These are phyloP conservation scores for Tyria jacobaeae DNA, from an alignment of 2,888 invertebrate species.

Conservation along the genomic window DNA sequence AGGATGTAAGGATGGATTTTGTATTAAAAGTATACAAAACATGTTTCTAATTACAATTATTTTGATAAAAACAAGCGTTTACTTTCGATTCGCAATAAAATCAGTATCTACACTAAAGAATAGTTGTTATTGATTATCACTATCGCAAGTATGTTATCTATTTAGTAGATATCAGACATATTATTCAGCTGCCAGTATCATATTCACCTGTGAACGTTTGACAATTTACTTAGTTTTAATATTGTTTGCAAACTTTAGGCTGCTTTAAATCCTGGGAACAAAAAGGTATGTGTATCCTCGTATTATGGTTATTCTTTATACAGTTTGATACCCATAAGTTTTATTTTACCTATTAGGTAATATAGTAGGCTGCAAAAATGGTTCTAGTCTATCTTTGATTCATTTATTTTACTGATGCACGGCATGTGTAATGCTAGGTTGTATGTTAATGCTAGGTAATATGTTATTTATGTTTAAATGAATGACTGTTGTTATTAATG, in stretches of 20 bases:
- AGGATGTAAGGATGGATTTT: no score
- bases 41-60: not conserved
- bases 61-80: not conserved
- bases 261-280: not conserved
- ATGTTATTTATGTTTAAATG: no score
- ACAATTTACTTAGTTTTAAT: slow-evolving; percentile 30
- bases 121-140: slow-evolving; percentile 43
- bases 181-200: slow-evolving; percentile 39
- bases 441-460: no score
- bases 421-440: no score
- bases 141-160: slow-evolving; percentile 48
- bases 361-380: no score
- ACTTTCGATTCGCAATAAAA: not conserved
- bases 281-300: slow-evolving; percentile 14
- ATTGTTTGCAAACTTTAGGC: slow-evolving; percentile 4
- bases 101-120: no score
- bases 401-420: no score
- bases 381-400: no score
- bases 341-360: no score
- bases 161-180: slow-evolving; percentile 36
- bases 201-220: slow-evolving; percentile 44
- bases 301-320: not conserved
- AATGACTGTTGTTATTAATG: no score
- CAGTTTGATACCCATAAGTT: no score
- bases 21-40: no score